Percentiles rank a stretch among this genome's conserved stretches.
These are phyloP conservation scores for Theristicus caerulescens DNA, from an alignment of 2,113 vertebrate species.

Conservation along the genomic window DNA sequence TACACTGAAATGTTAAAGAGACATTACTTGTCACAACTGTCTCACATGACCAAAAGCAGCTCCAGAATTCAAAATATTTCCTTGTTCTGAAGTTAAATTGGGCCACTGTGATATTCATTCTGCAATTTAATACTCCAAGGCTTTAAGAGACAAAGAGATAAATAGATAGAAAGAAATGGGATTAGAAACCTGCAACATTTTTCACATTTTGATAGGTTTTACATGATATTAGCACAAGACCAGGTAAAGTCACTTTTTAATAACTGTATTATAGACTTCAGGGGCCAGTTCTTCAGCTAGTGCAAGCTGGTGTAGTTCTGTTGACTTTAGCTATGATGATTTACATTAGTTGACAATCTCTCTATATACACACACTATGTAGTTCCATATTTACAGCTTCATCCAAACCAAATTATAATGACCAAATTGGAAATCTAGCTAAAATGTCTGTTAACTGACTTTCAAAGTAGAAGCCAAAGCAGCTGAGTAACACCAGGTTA, in stretches of 20 bases:
- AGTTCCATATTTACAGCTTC: not conserved
- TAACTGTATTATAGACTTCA: not conserved
- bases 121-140: constrained; percentile 66
- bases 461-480: not conserved
- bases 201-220: not conserved
- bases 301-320: not conserved
- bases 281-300: not conserved
- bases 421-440: not conserved
- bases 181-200: not conserved
- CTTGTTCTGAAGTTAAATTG: constrained; percentile 72
- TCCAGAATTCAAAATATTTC: constrained; percentile 78
- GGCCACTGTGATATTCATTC: constrained; percentile 58
- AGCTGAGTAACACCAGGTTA: not conserved
- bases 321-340: not conserved
- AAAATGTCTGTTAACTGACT: not conserved
- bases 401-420: not conserved
- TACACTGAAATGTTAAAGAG: constrained; percentile 59
- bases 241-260: not conserved
- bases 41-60: constrained; percentile 59
- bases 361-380: not conserved
- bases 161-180: not conserved
- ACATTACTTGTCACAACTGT: constrained; percentile 39
- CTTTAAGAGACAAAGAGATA: not conserved
- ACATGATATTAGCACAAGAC: not conserved
- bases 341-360: not conserved